phyloP scores from a whole-genome alignment of 2,113 vertebrate genomes.

The Spilogale gracilis region DNA sequence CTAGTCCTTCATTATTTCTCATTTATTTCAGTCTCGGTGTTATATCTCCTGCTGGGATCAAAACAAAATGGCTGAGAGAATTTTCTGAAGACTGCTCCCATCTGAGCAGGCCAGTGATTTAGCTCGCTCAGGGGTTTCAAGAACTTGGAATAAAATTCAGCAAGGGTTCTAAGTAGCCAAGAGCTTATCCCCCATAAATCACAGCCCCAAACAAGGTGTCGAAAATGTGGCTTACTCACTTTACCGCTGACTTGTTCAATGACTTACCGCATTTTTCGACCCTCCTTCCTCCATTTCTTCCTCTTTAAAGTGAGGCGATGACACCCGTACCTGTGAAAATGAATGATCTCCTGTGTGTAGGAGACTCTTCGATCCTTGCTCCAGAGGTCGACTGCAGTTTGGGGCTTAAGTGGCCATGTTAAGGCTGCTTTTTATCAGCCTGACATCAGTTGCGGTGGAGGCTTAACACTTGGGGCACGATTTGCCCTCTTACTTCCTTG shows the following conservation, averaged over 20 bases:
- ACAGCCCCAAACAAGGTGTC: slow-evolving; percentile 46
- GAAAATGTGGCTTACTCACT: slow-evolving; percentile 44
- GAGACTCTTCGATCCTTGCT: not conserved
- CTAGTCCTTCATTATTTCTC: slow-evolving; percentile 61
- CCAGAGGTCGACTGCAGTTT: not conserved
- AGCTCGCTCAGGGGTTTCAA: slow-evolving; percentile 23
- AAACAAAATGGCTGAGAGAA: slow-evolving; percentile 60
- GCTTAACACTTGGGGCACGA: not conserved
- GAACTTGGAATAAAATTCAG: slow-evolving; percentile 64
- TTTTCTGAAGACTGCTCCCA: slow-evolving; percentile 46
- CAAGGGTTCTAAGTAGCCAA: slow-evolving; percentile 49
- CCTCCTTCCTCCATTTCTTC: slow-evolving; percentile 48
- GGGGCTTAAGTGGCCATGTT: not conserved
- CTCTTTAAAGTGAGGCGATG: slow-evolving; percentile 13
- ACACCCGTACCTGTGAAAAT: slow-evolving; percentile 40
- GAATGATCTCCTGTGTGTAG: not conserved
- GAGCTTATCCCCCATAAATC: slow-evolving; percentile 61
- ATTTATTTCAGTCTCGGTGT: slow-evolving; percentile 60
- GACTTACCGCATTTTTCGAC: slow-evolving; percentile 18
- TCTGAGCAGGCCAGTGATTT: slow-evolving; percentile 26
- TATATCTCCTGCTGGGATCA: slow-evolving; percentile 55
- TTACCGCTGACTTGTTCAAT: not conserved
- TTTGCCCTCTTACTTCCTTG: not conserved
- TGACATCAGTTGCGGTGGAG: not conserved
- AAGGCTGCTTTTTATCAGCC: not conserved